A percentile compares a stretch with the other conserved stretches of the same genome.
Conservation (phyloP, 1,140 invertebrate species). For the Calliphora vicina region DNA sequence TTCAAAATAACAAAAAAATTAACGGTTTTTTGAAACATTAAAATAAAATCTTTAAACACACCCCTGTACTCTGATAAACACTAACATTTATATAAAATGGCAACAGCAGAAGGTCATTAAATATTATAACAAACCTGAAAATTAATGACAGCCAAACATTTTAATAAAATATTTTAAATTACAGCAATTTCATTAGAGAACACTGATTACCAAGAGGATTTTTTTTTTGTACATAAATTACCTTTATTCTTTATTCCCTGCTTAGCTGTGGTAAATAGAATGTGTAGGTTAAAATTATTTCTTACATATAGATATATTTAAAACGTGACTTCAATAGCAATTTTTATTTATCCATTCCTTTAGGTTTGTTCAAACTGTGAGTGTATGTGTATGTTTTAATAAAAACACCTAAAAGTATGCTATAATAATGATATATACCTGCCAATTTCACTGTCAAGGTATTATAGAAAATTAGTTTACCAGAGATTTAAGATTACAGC, state of each 20-base stretch:
- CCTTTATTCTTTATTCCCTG: background rate
- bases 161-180: background rate
- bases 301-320: background rate
- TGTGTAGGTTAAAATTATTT: background rate
- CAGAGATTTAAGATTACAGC: conserved; percentile 46
- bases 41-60: background rate
- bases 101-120: background rate
- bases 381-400: background rate
- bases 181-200: background rate
- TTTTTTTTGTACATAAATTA: background rate
- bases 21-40: background rate
- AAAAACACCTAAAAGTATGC: background rate
- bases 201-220: background rate
- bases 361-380: background rate
- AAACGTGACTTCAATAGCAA: background rate
- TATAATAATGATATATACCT: conserved; percentile 43
- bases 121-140: background rate
- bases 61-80: too few species aligned
- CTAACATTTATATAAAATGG: background rate
- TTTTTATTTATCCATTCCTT: background rate
- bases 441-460: conserved; percentile 62
- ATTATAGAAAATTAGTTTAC: conserved; percentile 62
- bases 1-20: background rate
- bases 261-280: too few species aligned
- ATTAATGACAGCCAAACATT: background rate